phyloP scores from a whole-genome alignment of 2,888 invertebrate species.

The Lamellibrachia columna region DNA sequence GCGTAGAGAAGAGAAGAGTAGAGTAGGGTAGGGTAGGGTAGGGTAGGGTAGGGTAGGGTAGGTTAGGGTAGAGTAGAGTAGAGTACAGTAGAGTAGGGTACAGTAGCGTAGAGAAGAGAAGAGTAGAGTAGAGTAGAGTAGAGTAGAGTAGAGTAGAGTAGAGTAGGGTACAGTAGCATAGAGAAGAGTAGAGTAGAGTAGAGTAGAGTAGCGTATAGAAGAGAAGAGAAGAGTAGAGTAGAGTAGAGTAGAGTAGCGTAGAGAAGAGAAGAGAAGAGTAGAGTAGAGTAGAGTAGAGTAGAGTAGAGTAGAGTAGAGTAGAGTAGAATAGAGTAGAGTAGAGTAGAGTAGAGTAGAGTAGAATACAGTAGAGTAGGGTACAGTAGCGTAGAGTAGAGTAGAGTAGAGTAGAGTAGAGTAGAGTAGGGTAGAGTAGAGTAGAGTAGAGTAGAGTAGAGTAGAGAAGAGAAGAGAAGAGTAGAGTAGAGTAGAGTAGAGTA shows the following conservation, averaged over 20 bases:
- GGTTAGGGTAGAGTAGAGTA: too few species aligned
- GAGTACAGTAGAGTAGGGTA: slow-evolving; percentile 1
- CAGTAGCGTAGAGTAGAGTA: too few species aligned
- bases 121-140: neutral
- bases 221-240: slow-evolving; percentile 14
- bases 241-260: too few species aligned
- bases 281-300: slow-evolving; percentile 19
- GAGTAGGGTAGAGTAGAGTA: slow-evolving; percentile 18
- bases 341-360: slow-evolving; percentile 13
- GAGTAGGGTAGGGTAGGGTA: slow-evolving; percentile 8
- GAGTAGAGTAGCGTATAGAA: too few species aligned
- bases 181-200: neutral
- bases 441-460: slow-evolving; percentile 17
- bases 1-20: too few species aligned
- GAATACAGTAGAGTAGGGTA: too few species aligned
- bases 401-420: slow-evolving; percentile 19
- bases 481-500: slow-evolving; percentile 21
- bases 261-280: neutral
- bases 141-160: slow-evolving; percentile 1
- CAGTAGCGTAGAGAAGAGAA: too few species aligned
- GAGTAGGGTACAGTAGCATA: too few species aligned
- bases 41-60: neutral
- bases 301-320: slow-evolving; percentile 17
- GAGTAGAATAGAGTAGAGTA: slow-evolving; percentile 17
- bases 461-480: slow-evolving; percentile 22